Base-by-base conservation (phyloP, 2,797 vertebrate species). In the Ficedula albicollis region DNA sequence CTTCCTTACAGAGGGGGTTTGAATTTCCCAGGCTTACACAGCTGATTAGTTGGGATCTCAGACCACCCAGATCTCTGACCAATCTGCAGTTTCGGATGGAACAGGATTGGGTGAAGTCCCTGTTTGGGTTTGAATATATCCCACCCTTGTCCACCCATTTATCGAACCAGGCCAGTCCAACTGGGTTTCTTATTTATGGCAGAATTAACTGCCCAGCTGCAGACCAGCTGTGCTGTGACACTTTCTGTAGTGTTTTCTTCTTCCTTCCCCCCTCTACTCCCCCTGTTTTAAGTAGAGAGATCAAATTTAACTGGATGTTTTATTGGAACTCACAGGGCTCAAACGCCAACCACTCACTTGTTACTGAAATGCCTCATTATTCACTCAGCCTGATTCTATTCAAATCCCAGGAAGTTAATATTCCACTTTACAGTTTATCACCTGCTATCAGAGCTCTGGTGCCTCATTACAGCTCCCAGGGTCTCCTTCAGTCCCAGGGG, bases 391-490 rank as follows among this genome's bases (percentile, higher is more conserved):
- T 75, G 87, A 75, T 56, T 75, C 81, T 58, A 79, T 41, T 75
- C 63, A 91, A 73, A 92, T 79, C 67, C 83, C 9, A 25, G 43
- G 22, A 85, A 94, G 55, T 80, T 94, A 91, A 83, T 85, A 84
- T 54, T 87, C 63, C 76, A 36, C 79, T 89, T 78, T 21, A 34
- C 54, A 91, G 62, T 82, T 73, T 69, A 83, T 82, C 51, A 67
- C 26, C 75, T 56, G n/a, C 85, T 48, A 44, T 52, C 8, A 1
- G 38, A 78, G 70, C 72, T 60, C 72, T 36, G 63, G 43, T 51
- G 46, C 41, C 78, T 89, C 72, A 66, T 76, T 82, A 83, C 10
- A 4, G 52, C 51, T 91, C 62, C 67, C 46, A 73, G 21, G 54
- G 16, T 55, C n/a, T 60, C 67, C 80, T 68, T 30, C 62, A 82